These are phyloP conservation scores for Rousettus madagascariensis DNA, from an alignment of 2,797 vertebrate species.

Conservation along the genomic window DNA sequence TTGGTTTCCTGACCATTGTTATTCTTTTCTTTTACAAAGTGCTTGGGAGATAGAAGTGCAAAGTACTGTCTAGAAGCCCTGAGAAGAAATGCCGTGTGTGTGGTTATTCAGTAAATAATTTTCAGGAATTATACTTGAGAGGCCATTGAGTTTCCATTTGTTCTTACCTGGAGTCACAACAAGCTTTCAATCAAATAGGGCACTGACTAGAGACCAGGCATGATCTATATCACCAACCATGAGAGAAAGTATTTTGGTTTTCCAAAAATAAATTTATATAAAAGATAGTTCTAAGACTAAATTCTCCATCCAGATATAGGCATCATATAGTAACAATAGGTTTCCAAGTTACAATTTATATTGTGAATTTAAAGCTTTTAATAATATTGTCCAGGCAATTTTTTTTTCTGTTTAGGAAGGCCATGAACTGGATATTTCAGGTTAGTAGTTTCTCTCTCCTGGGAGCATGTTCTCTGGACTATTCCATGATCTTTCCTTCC, in stretches of 20 bases:
- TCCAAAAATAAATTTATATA: conserved; percentile 39
- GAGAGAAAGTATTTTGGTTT: conserved; percentile 15
- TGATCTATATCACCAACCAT: background rate
- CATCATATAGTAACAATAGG: background rate
- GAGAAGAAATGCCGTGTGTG: background rate
- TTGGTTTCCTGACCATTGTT: background rate
- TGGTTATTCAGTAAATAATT: background rate
- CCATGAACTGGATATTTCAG: background rate
- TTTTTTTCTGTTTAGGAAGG: background rate
- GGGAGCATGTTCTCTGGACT: background rate
- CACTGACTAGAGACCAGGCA: background rate
- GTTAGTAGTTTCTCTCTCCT: background rate
- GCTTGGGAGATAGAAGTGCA: background rate
- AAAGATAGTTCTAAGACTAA: background rate
- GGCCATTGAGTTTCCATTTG: background rate
- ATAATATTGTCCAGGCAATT: background rate
- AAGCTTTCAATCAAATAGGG: background rate
- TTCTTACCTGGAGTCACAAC: background rate
- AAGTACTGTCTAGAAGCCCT: background rate
- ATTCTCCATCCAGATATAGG: background rate
- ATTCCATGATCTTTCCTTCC: background rate
- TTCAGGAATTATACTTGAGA: background rate
- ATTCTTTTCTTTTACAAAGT: background rate
- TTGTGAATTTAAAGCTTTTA: conserved; percentile 13
- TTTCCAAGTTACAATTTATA: background rate